Evolutionary conservation across 2,113 vertebrate species (phyloP).

Genomic region (Halcyon senegalensis): DNA sequence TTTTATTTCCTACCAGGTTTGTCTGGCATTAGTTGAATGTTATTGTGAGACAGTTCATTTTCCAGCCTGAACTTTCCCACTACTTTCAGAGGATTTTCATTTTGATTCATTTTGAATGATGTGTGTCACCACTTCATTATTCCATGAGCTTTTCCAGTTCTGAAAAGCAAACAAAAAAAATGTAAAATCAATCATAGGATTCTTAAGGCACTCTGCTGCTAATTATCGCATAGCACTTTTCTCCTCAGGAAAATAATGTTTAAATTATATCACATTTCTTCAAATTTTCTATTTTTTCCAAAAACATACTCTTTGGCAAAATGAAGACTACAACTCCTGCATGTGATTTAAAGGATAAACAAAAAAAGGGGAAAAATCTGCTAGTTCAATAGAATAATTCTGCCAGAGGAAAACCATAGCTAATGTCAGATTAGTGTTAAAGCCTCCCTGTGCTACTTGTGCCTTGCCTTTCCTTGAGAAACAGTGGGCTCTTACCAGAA

Average conservation of each 20-base stretch:
- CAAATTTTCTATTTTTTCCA: background rate
- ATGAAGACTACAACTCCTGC: background rate
- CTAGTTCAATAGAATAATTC: background rate
- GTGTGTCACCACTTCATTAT: background rate
- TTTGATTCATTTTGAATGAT: background rate
- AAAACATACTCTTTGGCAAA: background rate
- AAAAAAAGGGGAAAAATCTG: background rate
- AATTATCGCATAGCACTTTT: background rate
- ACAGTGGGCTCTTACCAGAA: background rate
- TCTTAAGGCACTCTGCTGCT: background rate
- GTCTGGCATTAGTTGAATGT: rapidly evolving
- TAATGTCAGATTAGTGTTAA: slow-evolving; percentile 1
- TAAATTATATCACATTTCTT: slow-evolving; percentile 3
- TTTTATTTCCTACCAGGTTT: background rate
- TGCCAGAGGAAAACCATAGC: background rate
- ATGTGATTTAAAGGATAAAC: slow-evolving; percentile 15
- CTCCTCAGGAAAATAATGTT: background rate
- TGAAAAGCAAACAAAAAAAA: background rate
- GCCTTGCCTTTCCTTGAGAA: background rate
- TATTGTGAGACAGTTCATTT: background rate
- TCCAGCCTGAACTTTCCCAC: background rate
- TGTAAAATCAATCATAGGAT: background rate
- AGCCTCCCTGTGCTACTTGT: background rate
- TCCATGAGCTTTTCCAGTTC: background rate
- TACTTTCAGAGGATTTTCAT: background rate